phyloP scores from a whole-genome alignment of 2,888 invertebrate species.

The Nudaria mundana region DNA sequence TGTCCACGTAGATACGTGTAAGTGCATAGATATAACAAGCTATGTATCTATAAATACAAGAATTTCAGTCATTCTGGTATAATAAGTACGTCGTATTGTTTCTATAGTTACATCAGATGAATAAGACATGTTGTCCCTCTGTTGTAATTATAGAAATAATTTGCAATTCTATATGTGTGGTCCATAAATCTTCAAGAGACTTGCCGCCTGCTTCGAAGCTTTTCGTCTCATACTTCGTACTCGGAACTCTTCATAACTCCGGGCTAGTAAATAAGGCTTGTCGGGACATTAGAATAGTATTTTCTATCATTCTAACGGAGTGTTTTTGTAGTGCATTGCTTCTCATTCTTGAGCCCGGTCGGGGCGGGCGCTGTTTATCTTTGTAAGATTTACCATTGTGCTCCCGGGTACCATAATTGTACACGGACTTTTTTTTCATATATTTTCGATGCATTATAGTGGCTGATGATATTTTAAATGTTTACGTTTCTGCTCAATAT shows the following conservation, averaged over 20 bases:
- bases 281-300: conserved; percentile 21
- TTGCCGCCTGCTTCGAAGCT: conserved; percentile 16
- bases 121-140: background rate
- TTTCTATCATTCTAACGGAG: conserved; percentile 25
- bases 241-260: conserved; percentile 29
- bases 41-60: background rate
- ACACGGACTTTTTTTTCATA: conserved; percentile 41
- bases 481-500: conserved; percentile 76
- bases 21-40: conserved; percentile 8
- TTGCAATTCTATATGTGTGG: conserved; percentile 31
- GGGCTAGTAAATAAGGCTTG: conserved; percentile 10
- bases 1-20: conserved; percentile 24
- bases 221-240: conserved; percentile 17
- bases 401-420: conserved; percentile 61
- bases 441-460: conserved; percentile 45
- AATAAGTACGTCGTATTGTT: too few relatives aligned
- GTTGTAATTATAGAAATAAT: conserved; percentile 1
- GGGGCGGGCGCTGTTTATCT: conserved; percentile 60
- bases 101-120: too few relatives aligned
- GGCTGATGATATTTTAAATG: conserved; percentile 75
- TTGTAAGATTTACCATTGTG: conserved; percentile 63
- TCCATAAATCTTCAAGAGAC: conserved; percentile 29
- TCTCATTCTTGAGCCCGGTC: conserved; percentile 42
- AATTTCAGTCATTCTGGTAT: background rate
- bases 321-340: conserved; percentile 50